phyloP scores from a whole-genome alignment of 2,113 vertebrate genomes.

The Sinocyclocheilus grahami region DNA sequence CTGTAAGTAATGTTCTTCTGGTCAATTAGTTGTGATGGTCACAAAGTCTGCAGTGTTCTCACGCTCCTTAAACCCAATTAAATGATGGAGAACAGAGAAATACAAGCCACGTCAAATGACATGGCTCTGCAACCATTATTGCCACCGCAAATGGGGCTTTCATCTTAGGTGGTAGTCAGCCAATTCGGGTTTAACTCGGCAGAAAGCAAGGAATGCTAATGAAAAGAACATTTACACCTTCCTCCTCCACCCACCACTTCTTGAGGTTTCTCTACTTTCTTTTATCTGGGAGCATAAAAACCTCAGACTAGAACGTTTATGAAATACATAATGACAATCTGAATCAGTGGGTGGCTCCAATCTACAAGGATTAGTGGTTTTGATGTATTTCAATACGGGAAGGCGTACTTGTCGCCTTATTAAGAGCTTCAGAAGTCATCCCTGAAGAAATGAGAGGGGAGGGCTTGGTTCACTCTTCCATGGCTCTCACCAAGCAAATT shows the following conservation, averaged over 20 bases:
- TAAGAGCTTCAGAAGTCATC: conserved; percentile 75
- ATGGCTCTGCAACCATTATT: conserved; percentile 61
- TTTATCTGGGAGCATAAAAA: conserved; percentile 66
- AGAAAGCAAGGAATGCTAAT: conserved; percentile 68
- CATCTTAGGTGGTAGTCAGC: conserved; percentile 68
- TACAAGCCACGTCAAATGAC: conserved; percentile 65
- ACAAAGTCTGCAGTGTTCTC: conserved; percentile 66
- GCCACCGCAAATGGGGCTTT: conserved; percentile 74
- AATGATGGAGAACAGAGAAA: conserved; percentile 63
- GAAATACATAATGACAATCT: conserved; percentile 77
- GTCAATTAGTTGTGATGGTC: conserved; percentile 74
- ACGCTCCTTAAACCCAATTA: conserved; percentile 71
- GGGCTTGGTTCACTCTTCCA: conserved; percentile 61
- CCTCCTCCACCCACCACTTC: conserved; percentile 61
- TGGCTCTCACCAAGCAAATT: conserved; percentile 73
- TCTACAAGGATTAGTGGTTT: conserved; percentile 75
- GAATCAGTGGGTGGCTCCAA: conserved; percentile 77
- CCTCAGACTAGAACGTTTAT: conserved; percentile 74
- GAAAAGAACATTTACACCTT: conserved; percentile 72
- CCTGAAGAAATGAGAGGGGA: conserved; percentile 64
- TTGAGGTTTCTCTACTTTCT: conserved; percentile 37
- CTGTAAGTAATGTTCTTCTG: conserved; percentile 63
- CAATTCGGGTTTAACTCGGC: conserved; percentile 66
- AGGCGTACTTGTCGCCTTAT: conserved; percentile 75
- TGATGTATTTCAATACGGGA: conserved; percentile 73